Evolutionary conservation across 2,797 vertebrate species (phyloP), one percentile per base, ranked within the genome.

Genomic region (Takifugu ocellatus): DNA sequence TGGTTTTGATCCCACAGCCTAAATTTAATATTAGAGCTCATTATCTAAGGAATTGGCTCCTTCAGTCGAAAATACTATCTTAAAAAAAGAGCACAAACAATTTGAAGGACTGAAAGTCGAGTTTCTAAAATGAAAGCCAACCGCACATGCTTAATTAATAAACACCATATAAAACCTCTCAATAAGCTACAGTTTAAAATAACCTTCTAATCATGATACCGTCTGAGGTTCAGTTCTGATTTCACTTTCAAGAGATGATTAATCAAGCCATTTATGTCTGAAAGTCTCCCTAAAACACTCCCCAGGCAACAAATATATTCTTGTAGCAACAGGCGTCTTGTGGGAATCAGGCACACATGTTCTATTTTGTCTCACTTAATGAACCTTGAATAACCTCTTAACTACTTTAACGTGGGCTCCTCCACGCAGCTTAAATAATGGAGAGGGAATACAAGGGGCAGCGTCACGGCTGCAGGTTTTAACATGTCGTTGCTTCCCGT

Each of bases 151-250:
- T 59, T 77, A 84, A 84, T 78, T 70, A 87, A 81, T 68, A 74
- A 59, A 45, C 21, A 21, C 21, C 21, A 21, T 21, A 21, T 21
- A 72, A 17, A 5, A 8, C 44, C 24, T 45, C 6, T 1, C 63
- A 53, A 75, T 71, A 70, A 74, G 82, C 78, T 73, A 63, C 54
- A 56, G 66, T 67, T 51, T 21, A 42, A 83, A 65, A 70, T 57
- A 56, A 36, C 53, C 54, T 62, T 59, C 55, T 63, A 63, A 42
- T 79, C 26, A 36, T 68, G 52, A 59, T 49, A 55, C 68, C 64
- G 71, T 60, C 72, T 56, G 53, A 25, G 5, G 62, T 52, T 47
- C 25, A 25, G 0, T 21, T 61, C 59, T 51, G 54, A 56, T 63
- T 65, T 77, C 44, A 59, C 4, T 50, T 56, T 24, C 46, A 54